Evolutionary conservation across 1,140 invertebrate species (phyloP), one percentile per base, ranked within the genome.

Genomic region (Camponotus vicinus): DNA sequence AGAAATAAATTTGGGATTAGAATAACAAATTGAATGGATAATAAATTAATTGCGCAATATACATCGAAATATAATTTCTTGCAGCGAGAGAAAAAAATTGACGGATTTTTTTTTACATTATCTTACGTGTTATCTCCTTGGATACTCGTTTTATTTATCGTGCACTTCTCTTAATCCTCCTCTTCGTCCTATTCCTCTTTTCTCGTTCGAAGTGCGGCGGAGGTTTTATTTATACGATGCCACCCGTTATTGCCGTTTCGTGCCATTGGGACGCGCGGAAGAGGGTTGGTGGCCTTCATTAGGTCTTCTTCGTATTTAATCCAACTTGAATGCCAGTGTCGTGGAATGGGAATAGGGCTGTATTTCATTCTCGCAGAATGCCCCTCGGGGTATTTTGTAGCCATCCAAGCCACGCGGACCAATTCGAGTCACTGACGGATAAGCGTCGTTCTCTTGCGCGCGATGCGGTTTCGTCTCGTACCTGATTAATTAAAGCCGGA

Each of bases 251-350:
- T 83, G 79, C 79, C 52, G 79, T 55, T 61, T 13, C 40, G 79
- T 27, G 64, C 45, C 73, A 7, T 49, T 18, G 52, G 55, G 61
- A 70, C 52, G 55, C 34, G 21, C 71, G 73, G 71, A 76, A 73
- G 61, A 49, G 73, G 87, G 37, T 42, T 57, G 80, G 59, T 27
- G 59, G 79, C 59, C 67, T 83, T 89, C 88, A 83, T 89, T 89
- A 89, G 67, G 73, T 89, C 88, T 78, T 49, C 77, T 89, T 86
- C 85, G 84, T 73, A 57, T 89, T 86, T 89, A 89, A 89, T 89
- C 88, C 88, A 71, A 73, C 84, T 70, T 86, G 85, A 89, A 89
- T 86, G 55, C 42, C 77, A 21, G 3, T 11, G 52, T 63, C 70
- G 71, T 76, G 45, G 69, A 70, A 37, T 70, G 84, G 59, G 55